Conservation (phyloP, 2,888 invertebrate species). For the Anticlea derivata region DNA sequence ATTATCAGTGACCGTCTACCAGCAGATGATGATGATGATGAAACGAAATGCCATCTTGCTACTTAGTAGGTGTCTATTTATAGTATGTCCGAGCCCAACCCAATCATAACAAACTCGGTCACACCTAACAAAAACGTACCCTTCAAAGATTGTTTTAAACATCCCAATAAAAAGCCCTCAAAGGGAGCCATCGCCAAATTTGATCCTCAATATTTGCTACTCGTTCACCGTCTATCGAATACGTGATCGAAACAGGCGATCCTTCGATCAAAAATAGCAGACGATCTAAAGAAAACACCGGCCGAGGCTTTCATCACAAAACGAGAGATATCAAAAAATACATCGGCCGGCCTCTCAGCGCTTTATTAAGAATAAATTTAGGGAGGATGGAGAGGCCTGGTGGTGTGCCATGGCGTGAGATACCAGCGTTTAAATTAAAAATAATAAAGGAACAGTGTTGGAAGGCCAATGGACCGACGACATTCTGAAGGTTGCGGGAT, state of each 20-base stretch:
- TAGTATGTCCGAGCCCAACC: neutral
- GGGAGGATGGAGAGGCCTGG: slow-evolving; percentile 55
- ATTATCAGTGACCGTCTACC: too few species aligned
- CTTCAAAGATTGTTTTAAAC: slow-evolving; percentile 23
- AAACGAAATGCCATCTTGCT: too few species aligned
- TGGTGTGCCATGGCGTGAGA: slow-evolving; percentile 36
- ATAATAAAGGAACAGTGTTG: too few species aligned
- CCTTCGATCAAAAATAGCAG: slow-evolving; percentile 34
- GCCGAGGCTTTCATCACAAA: slow-evolving; percentile 66
- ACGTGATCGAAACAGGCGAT: slow-evolving; percentile 40
- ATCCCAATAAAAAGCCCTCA: slow-evolving; percentile 15
- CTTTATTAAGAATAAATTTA: slow-evolving; percentile 84
- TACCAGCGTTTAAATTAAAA: slow-evolving; percentile 16
- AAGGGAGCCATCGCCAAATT: slow-evolving; percentile 17
- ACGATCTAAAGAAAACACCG: slow-evolving; percentile 57
- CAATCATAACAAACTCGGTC: neutral
- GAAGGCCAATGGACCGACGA: neutral
- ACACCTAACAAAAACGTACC: slow-evolving; percentile 9
- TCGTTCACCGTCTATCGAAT: slow-evolving; percentile 28
- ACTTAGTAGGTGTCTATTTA: neutral
- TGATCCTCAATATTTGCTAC: slow-evolving; percentile 28
- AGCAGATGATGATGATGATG: too few species aligned
- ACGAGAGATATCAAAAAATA: slow-evolving; percentile 80
- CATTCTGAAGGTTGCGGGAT: neutral
- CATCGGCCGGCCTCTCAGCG: slow-evolving; percentile 71